A percentile compares a stretch with the other conserved stretches of the same genome.
phyloP scores from a whole-genome alignment of 2,113 vertebrate genomes.

The Macrotus californicus region DNA sequence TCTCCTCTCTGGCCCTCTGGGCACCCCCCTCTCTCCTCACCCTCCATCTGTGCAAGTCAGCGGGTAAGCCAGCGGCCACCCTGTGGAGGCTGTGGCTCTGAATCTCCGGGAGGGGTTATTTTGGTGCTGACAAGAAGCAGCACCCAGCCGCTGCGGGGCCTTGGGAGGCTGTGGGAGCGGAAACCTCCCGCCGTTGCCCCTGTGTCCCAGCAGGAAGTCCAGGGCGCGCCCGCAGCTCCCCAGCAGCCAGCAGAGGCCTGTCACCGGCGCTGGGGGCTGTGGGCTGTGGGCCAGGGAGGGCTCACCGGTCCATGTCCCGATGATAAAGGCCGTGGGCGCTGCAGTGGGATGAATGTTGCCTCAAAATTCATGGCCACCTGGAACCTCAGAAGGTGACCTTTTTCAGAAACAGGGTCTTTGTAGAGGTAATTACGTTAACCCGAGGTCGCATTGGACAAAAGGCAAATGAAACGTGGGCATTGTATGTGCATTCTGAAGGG shows the following conservation, averaged over 20 bases:
- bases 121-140: not conserved
- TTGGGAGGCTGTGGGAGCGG: not conserved
- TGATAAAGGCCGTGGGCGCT: not conserved
- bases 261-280: no score
- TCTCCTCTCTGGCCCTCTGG: not conserved
- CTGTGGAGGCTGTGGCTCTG: not conserved
- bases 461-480: not conserved
- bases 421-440: not conserved
- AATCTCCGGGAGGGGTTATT: constrained; percentile 23
- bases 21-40: not conserved
- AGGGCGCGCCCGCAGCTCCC: not conserved
- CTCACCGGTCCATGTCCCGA: accelerated
- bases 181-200: not conserved
- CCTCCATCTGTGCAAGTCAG: not conserved
- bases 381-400: not conserved
- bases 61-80: not conserved
- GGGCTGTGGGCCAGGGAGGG: not conserved
- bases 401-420: not conserved
- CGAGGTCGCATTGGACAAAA: not conserved
- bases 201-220: not conserved
- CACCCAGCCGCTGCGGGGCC: not conserved
- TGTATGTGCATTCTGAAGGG: not conserved
- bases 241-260: not conserved
- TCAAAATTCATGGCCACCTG: not conserved
- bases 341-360: not conserved